These are phyloP conservation scores for Phortica okadai DNA, from an alignment of 2,888 invertebrate genomes.

Conservation along the genomic window DNA sequence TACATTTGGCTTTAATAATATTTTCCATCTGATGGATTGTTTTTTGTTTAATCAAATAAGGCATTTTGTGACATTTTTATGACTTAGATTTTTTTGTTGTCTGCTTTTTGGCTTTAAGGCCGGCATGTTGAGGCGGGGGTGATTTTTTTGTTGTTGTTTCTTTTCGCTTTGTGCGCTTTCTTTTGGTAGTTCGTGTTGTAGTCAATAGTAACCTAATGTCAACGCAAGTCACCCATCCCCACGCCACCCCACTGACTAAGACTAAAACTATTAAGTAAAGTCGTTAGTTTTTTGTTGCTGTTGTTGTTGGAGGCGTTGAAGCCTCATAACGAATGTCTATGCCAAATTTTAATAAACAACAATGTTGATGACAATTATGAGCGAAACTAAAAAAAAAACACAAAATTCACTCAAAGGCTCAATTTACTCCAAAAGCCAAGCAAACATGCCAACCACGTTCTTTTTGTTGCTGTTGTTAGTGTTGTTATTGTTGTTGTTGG, in stretches of 20 bases:
- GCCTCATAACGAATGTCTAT: neutral
- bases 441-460: constrained; percentile 21
- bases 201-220: constrained; percentile 1
- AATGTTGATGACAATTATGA: constrained; percentile 51
- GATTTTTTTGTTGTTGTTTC: neutral
- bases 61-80: neutral
- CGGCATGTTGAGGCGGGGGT: neutral
- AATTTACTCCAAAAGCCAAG: constrained; percentile 34
- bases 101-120: neutral
- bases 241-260: neutral
- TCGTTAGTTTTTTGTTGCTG: neutral
- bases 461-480: constrained; percentile 32
- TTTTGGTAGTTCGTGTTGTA: neutral
- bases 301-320: neutral
- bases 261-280: no score
- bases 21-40: constrained; percentile 35
- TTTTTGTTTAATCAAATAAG: neutral
- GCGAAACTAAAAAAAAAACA: constrained; percentile 39
- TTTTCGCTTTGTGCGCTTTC: neutral
- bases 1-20: neutral
- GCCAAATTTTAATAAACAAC: neutral
- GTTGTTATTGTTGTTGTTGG: constrained; percentile 33
- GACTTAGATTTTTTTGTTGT: neutral
- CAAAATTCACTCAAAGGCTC: constrained; percentile 43
- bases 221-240: neutral